Evolutionary conservation across 2,797 vertebrate genomes (phyloP), one percentile per base, ranked within the genome.

Genomic region (Arctocebus calabarensis): DNA sequence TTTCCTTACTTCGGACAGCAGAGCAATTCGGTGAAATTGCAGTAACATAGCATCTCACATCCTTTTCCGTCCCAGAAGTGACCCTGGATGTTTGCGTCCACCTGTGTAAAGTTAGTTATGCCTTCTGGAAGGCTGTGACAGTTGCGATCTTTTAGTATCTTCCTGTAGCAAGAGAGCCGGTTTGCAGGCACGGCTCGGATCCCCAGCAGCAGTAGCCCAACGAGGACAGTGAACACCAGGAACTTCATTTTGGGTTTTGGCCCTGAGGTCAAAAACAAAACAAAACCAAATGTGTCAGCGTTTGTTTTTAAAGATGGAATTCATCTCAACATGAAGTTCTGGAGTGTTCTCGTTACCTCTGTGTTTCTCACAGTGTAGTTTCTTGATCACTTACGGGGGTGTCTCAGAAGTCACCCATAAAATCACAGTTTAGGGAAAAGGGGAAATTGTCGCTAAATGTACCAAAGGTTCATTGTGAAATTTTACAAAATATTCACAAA

Each of bases 1-100:
- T 75, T 45, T 57, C 85, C 98, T 99, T 99, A 99, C 99, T 98
- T 99, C 78, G 99, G 98, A 89, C 99, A 99, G 97, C 99, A 99
- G 94, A 99, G 98, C 94, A 99, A 13, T 95, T 99, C 99, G 0
- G 97, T 98, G 94, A 98, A 95, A 96, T 98, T 99, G 98, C 99
- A 99, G 97, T 98, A 99, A 86, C 99, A 99, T 96, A 98, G 98
- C 91, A 98, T 97, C 61, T 99, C 98, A 11, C 99, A 99, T 75
- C 95, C 98, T 27, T 98, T 97, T 27, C 98, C 98, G 68, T 98
- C 98, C 98, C 98, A 99, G 81, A 99, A 99, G 93, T 99, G 99
- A 94, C 98, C 97, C 23, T 96, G 98, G 83, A 99, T 84, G 0
- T 97, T 97, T 0, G 52, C 11, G 1, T 98, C 81, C 0, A 98